A percentile compares a stretch with the other conserved stretches of the same genome.
Conservation (phyloP, 2,888 invertebrate species). For the Pristionchus exspectatus region DNA sequence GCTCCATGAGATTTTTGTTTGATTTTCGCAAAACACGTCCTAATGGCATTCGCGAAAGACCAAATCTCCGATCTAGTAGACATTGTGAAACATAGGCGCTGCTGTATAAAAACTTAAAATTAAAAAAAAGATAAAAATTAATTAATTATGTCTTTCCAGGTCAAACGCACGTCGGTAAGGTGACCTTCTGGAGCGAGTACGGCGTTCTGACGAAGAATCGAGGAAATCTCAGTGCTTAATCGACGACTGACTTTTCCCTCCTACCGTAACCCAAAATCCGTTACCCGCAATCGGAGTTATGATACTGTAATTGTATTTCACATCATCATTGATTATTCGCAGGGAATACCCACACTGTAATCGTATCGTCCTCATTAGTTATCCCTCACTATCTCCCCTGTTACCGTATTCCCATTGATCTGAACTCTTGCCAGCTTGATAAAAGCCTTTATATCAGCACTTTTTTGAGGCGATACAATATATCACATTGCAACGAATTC, state of each 20-base stretch:
- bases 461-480: background rate
- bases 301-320: no score
- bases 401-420: background rate
- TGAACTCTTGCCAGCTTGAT: background rate
- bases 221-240: background rate
- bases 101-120: no score
- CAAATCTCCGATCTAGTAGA: no score
- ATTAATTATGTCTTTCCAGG: constrained; percentile 22
- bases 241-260: background rate
- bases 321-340: background rate
- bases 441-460: background rate
- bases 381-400: background rate
- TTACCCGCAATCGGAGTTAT: no score
- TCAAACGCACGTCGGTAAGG: constrained; percentile 81
- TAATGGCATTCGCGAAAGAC: no score
- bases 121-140: no score
- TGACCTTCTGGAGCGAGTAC: constrained; percentile 94
- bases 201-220: constrained; percentile 82
- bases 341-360: no score
- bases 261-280: background rate
- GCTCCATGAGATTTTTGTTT: no score
- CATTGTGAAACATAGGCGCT: no score
- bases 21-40: no score
- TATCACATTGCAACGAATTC: constrained; percentile 8
- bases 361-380: no score